Percentiles rank a stretch among this genome's conserved stretches.
phyloP scores from a whole-genome alignment of 2,113 vertebrate genomes.

The Neotragus moschatus region DNA sequence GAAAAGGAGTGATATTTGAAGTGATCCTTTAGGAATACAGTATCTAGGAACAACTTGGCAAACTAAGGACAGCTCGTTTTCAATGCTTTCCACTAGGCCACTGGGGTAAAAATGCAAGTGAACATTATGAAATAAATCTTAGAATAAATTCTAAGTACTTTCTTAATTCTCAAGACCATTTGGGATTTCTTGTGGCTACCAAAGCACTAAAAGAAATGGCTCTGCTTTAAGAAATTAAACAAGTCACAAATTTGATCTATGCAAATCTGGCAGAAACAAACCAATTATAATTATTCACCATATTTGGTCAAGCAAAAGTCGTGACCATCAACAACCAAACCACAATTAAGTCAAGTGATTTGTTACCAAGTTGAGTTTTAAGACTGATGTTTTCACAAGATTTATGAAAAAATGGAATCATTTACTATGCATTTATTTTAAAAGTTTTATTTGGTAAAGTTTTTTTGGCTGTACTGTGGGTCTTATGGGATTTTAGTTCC shows the following conservation, averaged over 20 bases:
- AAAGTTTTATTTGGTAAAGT: neutral
- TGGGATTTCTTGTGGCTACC: neutral
- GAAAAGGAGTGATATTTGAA: neutral
- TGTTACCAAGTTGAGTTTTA: neutral
- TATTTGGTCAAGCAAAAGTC: neutral
- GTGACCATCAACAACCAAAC: neutral
- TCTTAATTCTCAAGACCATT: neutral
- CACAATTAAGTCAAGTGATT: neutral
- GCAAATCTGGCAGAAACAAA: neutral
- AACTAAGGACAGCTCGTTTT: neutral
- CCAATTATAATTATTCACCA: neutral
- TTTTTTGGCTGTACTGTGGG: neutral
- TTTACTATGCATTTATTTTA: neutral
- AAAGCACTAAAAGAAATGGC: neutral
- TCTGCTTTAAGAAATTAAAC: constrained; percentile 39
- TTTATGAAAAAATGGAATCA: neutral
- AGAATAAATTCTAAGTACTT: neutral
- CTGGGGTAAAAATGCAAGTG: neutral
- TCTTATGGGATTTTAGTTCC: neutral
- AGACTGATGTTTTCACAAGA: neutral
- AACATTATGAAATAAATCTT: constrained; percentile 12
- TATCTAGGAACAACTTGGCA: neutral
- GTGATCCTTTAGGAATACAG: neutral
- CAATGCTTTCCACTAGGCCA: neutral
- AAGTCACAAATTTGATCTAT: neutral